Percentiles rank a stretch among this genome's conserved stretches.
Evolutionary conservation across 2,888 invertebrate genomes (phyloP).

Genomic region (Minunthozetes semirufus): DNA sequence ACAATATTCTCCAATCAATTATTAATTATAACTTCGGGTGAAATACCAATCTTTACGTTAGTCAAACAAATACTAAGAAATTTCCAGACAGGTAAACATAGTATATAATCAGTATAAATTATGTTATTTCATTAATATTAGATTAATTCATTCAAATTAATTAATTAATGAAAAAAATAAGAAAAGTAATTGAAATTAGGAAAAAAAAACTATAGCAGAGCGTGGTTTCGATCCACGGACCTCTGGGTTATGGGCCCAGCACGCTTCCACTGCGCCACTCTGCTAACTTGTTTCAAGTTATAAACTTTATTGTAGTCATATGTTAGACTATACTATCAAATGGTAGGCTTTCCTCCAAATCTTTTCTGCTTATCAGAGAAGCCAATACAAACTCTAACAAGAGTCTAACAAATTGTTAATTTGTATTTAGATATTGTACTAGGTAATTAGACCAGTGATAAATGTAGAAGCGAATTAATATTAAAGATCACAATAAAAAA

Average conservation of each 20-base stretch:
- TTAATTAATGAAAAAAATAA: background rate
- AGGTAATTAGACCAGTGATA: no score
- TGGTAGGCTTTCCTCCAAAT: background rate
- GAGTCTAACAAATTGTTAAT: no score
- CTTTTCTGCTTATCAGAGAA: background rate
- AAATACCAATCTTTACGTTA: background rate
- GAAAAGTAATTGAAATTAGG: background rate
- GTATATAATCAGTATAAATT: no score
- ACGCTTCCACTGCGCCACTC: conserved; percentile 40
- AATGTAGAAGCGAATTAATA: no score
- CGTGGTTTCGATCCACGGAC: conserved; percentile 40
- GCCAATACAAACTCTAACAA: no score
- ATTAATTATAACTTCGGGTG: conserved; percentile 9
- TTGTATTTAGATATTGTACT: no score
- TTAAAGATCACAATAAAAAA: background rate
- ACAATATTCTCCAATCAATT: background rate
- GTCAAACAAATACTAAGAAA: background rate
- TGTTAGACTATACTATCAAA: background rate
- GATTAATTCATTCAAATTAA: background rate
- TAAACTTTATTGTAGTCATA: background rate
- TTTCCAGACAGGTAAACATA: no score
- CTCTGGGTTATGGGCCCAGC: conserved; percentile 41
- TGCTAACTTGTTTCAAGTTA: conserved; percentile 30
- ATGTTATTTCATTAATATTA: no score
- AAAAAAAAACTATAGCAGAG: conserved; percentile 37